A percentile compares a stretch with the other conserved stretches of the same genome.
These are phyloP conservation scores for Pachydiplax longipennis DNA, from an alignment of 2,888 invertebrate species.

Conservation along the genomic window DNA sequence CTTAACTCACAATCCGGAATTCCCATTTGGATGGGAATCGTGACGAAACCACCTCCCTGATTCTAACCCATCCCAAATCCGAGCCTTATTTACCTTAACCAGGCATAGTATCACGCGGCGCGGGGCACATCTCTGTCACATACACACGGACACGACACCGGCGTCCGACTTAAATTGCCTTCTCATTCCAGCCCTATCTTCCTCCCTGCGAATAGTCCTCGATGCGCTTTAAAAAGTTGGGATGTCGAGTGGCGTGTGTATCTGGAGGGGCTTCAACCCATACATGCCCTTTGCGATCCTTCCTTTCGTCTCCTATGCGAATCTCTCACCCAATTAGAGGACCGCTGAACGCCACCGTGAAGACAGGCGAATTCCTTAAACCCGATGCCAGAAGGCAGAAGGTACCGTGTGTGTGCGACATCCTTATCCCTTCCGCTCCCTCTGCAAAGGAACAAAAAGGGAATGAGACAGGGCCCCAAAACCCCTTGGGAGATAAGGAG, in stretches of 20 bases:
- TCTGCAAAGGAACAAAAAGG: background rate
- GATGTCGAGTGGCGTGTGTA: background rate
- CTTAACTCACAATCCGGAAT: background rate
- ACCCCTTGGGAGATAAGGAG: conserved; percentile 13
- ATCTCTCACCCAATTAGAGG: conserved; percentile 31
- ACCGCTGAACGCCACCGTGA: background rate
- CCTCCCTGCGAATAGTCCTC: background rate
- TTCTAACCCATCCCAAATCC: background rate
- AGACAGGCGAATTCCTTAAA: background rate
- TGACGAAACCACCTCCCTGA: background rate
- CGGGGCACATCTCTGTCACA: background rate
- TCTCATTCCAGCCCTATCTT: background rate
- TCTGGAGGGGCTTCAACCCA: background rate
- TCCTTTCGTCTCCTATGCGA: background rate
- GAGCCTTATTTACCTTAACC: conserved; percentile 42
- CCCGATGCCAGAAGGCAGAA: background rate
- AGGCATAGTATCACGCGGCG: background rate
- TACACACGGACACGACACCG: background rate
- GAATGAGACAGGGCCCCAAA: background rate
- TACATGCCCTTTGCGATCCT: conserved; percentile 36
- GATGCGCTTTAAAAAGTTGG: background rate
- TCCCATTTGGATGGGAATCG: conserved; percentile 1
- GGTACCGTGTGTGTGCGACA: background rate
- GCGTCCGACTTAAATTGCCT: conserved; percentile 26
- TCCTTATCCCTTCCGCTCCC: background rate